Evolutionary conservation across 2,113 vertebrate genomes (phyloP), one percentile per base, ranked within the genome.

Genomic region (Spermophilus dauricus): DNA sequence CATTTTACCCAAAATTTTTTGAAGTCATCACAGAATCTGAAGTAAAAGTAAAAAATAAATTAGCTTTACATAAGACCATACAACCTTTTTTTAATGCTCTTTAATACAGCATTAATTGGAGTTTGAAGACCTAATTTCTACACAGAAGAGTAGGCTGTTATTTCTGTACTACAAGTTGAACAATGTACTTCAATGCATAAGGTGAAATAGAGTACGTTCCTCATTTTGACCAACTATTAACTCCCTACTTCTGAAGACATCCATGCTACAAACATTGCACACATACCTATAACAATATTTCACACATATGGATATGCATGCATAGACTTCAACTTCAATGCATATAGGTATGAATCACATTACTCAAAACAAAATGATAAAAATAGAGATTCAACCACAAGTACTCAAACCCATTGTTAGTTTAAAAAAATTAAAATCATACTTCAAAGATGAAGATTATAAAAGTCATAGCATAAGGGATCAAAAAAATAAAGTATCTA

Each of bases 241-340:
- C 12, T 51, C 20, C 17, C 73, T 65, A 3, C 30, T 86, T 92
- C 85, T 85, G 42, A 89, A 92, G 93, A 92, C 65, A 91, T 76
- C 48, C 91, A 87, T 77, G 53, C 86, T 96, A 94, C 58, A 69
- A 65, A 94, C 89, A 97, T 14, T 90, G 53, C 76, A 97, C 96
- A 95, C 58, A 87, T 61, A 88, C 51, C 93, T 91, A 12, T 34
- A 72, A 96, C 91, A 83, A 6, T 89, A 96, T 87, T 95, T 95
- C 81, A 95, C 93, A 98, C 70, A 97, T 16, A 94, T 75, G n/a
- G 69, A 78, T 91, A 95, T 48, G 95, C 97, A 97, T 98, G 97
- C 97, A 98, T 72, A 97, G 67, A 97, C 96, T 97, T 94, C 22
- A 96, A 83, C 45, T 95, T 91, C 16, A 2, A 95, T 97, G 96